These are phyloP conservation scores for Mirounga angustirostris DNA, from an alignment of 2,113 vertebrate species.

Conservation along the genomic window DNA sequence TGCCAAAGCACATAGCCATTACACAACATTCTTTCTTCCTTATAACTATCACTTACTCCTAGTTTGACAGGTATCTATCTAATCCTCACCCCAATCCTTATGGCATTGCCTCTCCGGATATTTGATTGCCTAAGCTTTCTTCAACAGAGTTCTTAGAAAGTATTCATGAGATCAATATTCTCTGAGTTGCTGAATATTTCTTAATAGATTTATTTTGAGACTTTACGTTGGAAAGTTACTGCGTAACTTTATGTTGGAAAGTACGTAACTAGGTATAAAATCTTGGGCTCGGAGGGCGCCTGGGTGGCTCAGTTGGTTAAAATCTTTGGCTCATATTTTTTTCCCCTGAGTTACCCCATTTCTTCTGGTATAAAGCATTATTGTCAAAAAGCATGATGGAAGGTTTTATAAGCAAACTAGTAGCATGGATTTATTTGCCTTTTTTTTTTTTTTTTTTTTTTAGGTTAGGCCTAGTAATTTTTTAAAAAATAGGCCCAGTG, in stretches of 20 bases:
- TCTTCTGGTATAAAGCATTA: neutral
- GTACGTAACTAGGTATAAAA: neutral
- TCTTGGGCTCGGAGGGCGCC: neutral
- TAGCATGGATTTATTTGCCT: neutral
- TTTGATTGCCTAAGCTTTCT: too few relatives aligned
- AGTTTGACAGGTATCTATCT: neutral
- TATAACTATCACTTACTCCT: neutral
- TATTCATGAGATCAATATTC: neutral
- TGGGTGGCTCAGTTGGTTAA: neutral
- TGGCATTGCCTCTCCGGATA: fast-evolving
- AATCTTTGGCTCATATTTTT: neutral
- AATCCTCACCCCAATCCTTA: neutral
- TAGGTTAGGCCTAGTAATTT: neutral
- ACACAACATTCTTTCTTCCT: neutral
- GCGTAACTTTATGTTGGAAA: neutral
- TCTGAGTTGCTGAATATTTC: neutral
- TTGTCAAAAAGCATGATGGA: neutral
- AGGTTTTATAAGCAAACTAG: neutral
- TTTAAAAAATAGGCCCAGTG: neutral
- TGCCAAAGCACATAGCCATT: neutral
- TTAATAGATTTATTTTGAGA: neutral
- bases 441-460: neutral
- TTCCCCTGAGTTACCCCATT: neutral
- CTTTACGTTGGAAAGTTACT: neutral
- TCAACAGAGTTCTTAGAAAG: neutral